Conservation (phyloP, 2,113 vertebrate species). For the Typhlomys cinereus region DNA sequence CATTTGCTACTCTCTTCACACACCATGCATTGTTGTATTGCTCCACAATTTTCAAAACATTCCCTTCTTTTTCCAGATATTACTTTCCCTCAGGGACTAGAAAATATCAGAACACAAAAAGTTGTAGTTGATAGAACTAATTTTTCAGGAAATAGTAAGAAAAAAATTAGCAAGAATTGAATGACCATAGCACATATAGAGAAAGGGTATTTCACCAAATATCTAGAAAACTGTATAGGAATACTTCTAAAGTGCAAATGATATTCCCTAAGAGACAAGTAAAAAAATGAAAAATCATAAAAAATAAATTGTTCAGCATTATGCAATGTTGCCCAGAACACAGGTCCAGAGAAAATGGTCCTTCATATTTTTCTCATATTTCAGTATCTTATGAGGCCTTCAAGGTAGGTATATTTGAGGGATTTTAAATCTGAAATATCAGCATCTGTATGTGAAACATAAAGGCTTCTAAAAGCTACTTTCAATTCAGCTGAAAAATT, state of each 20-base stretch:
- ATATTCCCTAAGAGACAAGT: background rate
- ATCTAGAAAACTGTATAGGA: background rate
- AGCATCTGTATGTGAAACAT: background rate
- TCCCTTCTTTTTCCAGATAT: slow-evolving; percentile 17
- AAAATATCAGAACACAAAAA: background rate
- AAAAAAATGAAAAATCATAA: slow-evolving; percentile 7
- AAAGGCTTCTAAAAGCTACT: background rate
- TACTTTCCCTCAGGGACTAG: background rate
- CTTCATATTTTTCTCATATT: background rate
- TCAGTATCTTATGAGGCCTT: background rate
- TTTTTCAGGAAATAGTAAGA: background rate
- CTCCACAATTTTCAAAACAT: background rate
- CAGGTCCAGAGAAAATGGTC: background rate
- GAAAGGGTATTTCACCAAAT: background rate
- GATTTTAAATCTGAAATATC: background rate
- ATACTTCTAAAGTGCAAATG: slow-evolving; percentile 12
- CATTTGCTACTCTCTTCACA: background rate
- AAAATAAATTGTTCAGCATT: slow-evolving; percentile 23
- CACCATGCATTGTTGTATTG: background rate
- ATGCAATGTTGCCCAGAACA: background rate
- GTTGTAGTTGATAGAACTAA: slow-evolving; percentile 27
- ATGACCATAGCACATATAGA: background rate
- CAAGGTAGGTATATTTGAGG: background rate
- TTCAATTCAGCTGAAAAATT: slow-evolving; percentile 8
- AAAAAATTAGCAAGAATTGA: background rate